phyloP scores from a whole-genome alignment of 2,888 invertebrate genomes.

The Spilarctia lutea region DNA sequence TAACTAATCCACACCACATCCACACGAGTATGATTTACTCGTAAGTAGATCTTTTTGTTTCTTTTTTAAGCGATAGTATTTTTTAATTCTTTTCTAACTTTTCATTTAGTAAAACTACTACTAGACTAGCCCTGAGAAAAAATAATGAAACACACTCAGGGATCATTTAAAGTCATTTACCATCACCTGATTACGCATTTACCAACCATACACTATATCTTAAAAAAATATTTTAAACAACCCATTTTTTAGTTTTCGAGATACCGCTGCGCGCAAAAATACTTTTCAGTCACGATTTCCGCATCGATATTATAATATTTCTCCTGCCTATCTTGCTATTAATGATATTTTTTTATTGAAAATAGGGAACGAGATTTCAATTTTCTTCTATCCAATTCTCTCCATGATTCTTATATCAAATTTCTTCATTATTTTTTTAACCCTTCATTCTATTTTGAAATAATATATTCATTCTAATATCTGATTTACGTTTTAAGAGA shows the following conservation, averaged over 20 bases:
- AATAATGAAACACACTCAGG: no score
- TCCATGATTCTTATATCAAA: neutral
- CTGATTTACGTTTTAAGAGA: neutral
- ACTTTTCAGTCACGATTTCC: neutral
- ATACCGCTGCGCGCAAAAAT: neutral
- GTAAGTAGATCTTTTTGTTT: no score
- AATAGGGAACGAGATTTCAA: neutral
- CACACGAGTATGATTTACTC: no score
- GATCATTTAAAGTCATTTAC: no score
- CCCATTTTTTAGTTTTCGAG: neutral
- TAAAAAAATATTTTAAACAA: neutral
- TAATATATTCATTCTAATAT: neutral
- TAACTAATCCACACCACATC: no score
- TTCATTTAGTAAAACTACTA: no score
- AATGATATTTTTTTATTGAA: neutral
- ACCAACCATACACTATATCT: no score
- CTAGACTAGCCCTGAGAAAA: no score
- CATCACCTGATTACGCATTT: no score
- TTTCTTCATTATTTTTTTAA: neutral
- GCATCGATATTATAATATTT: neutral
- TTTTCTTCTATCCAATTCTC: neutral
- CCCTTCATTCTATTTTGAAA: neutral
- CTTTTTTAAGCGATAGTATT: no score
- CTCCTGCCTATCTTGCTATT: neutral
- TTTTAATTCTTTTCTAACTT: no score